Percentiles rank a stretch among this genome's conserved stretches.
phyloP scores from a whole-genome alignment of 1,140 invertebrate species.

The Apolygus lucorum region DNA sequence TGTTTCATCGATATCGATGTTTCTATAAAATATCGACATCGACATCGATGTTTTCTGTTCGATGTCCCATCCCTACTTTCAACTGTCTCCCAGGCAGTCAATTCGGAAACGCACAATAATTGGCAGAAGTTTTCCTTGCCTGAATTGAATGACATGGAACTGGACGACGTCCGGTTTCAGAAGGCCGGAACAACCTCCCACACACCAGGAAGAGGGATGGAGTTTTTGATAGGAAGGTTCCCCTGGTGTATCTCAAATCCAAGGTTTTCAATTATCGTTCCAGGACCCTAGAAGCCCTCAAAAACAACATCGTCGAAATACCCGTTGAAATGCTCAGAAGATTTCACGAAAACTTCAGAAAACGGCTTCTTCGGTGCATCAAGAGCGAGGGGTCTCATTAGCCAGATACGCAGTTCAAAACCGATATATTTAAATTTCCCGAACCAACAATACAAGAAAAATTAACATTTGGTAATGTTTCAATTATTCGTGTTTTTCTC shows the following conservation, averaged over 20 bases:
- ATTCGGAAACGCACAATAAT: no score
- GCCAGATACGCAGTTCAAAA: no score
- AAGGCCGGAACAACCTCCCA: background rate
- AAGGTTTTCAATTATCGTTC: background rate
- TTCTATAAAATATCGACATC: no score
- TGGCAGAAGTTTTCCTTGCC: background rate
- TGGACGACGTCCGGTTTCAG: background rate
- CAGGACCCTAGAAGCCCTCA: background rate
- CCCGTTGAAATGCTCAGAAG: background rate
- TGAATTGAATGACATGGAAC: background rate
- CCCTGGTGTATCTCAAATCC: background rate
- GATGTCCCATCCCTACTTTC: no score
- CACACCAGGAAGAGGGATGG: background rate
- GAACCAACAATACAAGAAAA: background rate
- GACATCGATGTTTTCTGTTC: no score
- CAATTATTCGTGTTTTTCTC: background rate
- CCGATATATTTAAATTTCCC: no score
- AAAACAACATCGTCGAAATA: background rate
- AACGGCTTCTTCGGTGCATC: background rate
- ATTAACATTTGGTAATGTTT: background rate
- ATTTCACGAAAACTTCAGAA: background rate
- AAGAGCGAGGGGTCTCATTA: background rate
- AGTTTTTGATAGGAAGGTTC: background rate
- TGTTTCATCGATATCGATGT: no score
- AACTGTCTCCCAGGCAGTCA: no score